phyloP scores from a whole-genome alignment of 2,888 invertebrate genomes.

The Teinopalpus imperialis region DNA sequence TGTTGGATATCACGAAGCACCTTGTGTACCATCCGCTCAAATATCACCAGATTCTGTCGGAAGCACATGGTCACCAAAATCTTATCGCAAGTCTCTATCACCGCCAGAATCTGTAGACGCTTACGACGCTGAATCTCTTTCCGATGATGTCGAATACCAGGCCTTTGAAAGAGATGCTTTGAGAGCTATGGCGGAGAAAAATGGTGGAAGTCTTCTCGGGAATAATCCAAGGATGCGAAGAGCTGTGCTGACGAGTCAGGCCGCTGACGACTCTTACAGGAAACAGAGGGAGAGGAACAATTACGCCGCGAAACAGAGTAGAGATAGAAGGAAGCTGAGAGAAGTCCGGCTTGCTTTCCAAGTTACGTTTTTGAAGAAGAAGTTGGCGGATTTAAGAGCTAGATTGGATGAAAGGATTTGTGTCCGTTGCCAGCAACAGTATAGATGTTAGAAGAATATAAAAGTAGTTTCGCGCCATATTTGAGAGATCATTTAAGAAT shows the following conservation, averaged over 20 bases:
- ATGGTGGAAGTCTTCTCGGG: conserved; percentile 77
- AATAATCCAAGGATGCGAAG: conserved; percentile 89
- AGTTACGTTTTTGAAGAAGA: conserved; percentile 86
- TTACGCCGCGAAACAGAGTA: conserved; percentile 95
- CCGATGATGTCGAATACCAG: conserved; percentile 83
- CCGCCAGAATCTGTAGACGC: conserved; percentile 64
- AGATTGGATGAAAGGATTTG: conserved; percentile 42
- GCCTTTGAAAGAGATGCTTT: conserved; percentile 87
- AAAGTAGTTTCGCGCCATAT: no score
- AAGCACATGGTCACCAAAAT: conserved; percentile 41
- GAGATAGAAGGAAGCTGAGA: conserved; percentile 93
- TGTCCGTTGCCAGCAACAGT: conserved; percentile 40
- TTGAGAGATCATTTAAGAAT: no score
- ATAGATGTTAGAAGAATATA: conserved; percentile 21
- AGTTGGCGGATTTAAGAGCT: conserved; percentile 48
- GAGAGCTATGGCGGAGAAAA: conserved; percentile 84
- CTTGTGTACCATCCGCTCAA: conserved; percentile 44
- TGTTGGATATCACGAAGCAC: conserved; percentile 35
- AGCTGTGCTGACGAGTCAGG: conserved; percentile 58
- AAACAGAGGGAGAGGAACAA: conserved; percentile 95
- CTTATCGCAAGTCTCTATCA: conserved; percentile 49
- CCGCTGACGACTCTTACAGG: conserved; percentile 90
- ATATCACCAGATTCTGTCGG: conserved; percentile 50
- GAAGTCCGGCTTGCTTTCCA: conserved; percentile 96
- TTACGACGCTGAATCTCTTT: conserved; percentile 50